Evolutionary conservation across 2,888 invertebrate genomes (phyloP).

Genomic region (Lasioglossum zephyrum): DNA sequence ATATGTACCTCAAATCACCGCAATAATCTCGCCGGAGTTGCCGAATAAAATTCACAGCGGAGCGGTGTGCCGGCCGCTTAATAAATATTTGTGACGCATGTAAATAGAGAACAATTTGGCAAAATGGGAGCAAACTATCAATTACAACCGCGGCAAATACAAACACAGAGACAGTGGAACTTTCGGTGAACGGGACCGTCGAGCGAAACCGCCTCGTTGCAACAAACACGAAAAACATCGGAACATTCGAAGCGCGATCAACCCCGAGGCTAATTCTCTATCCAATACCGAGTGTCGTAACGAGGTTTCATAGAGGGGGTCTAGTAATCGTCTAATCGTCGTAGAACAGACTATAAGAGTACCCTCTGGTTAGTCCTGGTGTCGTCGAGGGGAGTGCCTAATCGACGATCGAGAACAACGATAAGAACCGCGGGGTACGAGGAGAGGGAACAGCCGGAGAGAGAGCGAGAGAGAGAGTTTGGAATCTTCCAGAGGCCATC

Average conservation of each 20-base stretch:
- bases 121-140: constrained; percentile 19
- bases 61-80: neutral
- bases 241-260: constrained; percentile 33
- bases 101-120: constrained; percentile 12
- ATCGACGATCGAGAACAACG: constrained; percentile 53
- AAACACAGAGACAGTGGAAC: neutral
- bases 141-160: constrained; percentile 10
- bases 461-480: constrained; percentile 7
- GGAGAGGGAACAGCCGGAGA: neutral
- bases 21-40: constrained; percentile 11
- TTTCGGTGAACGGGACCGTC: neutral
- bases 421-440: constrained; percentile 23
- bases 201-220: neutral
- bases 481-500: constrained; percentile 43
- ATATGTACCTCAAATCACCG: neutral
- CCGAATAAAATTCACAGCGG: neutral
- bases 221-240: constrained; percentile 20
- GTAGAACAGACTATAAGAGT: constrained; percentile 44
- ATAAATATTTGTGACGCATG: constrained; percentile 7
- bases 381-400: constrained; percentile 45
- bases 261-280: constrained; percentile 56
- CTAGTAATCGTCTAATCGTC: constrained; percentile 69
- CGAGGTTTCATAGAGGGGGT: constrained; percentile 48
- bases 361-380: constrained; percentile 42
- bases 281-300: constrained; percentile 56